These are phyloP conservation scores for Allacma fusca DNA, from an alignment of 2,888 invertebrate genomes.

Conservation along the genomic window DNA sequence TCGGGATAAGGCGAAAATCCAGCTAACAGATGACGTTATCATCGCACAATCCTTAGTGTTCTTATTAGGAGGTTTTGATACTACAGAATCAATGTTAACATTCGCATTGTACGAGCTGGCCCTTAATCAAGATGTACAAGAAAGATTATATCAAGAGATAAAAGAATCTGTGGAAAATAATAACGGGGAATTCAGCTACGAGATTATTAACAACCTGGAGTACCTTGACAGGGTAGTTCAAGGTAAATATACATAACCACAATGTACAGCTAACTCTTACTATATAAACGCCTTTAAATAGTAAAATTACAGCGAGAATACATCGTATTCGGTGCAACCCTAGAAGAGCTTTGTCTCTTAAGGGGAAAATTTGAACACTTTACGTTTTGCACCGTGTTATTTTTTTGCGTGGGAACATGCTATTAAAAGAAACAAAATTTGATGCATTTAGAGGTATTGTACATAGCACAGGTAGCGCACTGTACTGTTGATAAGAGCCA, in stretches of 20 bases:
- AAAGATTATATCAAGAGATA: constrained; percentile 18
- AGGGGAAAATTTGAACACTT: too few species aligned
- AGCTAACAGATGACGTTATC: constrained; percentile 14
- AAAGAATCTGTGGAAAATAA: constrained; percentile 13
- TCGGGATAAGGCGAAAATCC: background rate
- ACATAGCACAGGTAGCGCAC: too few species aligned
- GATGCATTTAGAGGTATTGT: too few species aligned
- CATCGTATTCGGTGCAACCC: too few species aligned
- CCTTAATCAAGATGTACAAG: constrained; percentile 34
- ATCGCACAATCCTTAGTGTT: constrained; percentile 16
- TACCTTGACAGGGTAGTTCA: constrained; percentile 24
- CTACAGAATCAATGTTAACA: background rate
- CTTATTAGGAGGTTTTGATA: constrained; percentile 9
- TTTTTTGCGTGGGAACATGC: background rate
- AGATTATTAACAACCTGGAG: constrained; percentile 26
- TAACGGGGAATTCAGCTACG: constrained; percentile 28
- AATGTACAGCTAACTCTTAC: too few species aligned
- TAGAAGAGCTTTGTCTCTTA: too few species aligned
- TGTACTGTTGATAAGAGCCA: too few species aligned
- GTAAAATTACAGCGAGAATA: too few species aligned
- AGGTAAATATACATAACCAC: constrained; percentile 2
- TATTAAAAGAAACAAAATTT: background rate
- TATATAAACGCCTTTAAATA: too few species aligned
- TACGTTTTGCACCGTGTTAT: too few species aligned
- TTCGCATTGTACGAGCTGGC: constrained; percentile 37